Conservation (phyloP, 2,113 vertebrate species). For the Hippocampus abdominalis region DNA sequence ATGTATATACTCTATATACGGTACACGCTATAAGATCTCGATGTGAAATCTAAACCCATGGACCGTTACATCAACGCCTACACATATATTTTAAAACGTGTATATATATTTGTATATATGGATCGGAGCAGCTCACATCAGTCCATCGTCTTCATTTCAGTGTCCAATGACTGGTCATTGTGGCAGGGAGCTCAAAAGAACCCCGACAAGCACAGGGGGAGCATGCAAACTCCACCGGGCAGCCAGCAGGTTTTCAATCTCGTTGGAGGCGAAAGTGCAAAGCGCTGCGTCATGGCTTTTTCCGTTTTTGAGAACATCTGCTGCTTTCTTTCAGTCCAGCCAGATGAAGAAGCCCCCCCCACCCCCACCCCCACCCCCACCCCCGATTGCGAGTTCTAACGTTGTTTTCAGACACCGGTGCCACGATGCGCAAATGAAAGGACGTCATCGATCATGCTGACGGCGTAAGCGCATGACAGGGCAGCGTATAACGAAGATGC, state of each 20-base stretch:
- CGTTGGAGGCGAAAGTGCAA: neutral
- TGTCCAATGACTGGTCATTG: neutral
- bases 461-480: neutral
- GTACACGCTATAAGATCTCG: constrained; percentile 52
- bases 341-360: neutral
- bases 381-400: neutral
- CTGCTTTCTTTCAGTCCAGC: neutral
- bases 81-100: constrained; percentile 40
- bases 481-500: neutral
- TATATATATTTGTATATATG: neutral
- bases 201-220: neutral
- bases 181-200: neutral
- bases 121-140: constrained; percentile 14
- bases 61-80: constrained; percentile 26
- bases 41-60: constrained; percentile 46
- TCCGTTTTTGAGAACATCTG: neutral
- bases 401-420: neutral
- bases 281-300: neutral
- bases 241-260: neutral
- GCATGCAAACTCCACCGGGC: neutral
- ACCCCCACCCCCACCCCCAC: too few species aligned
- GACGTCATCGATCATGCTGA: neutral
- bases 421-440: neutral
- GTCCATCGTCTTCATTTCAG: neutral
- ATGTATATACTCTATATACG: constrained; percentile 52